Base-by-base conservation (phyloP, 2,113 vertebrate genomes). In the Lepisosteus osseus region DNA sequence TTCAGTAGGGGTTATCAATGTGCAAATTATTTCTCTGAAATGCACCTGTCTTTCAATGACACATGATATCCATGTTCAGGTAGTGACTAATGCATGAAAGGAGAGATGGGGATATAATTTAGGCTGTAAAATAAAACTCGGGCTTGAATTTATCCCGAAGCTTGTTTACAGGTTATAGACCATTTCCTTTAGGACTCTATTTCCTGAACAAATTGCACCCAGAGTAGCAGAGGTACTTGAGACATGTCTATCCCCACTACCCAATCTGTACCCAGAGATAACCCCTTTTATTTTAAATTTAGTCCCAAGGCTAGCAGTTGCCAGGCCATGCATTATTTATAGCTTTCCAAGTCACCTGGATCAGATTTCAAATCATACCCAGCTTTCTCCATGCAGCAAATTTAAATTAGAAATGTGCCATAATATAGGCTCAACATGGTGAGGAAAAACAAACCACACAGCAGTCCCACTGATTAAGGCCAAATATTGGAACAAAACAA, bases 341-440 rank as follows among this genome's bases (percentile, higher is more conserved):
- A 90, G 83, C 80, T 81, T 86, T 80, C 89, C 83, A 85, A 88
- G 83, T 86, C 87, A 88, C 84, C 85, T 83, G 81, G 79, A 77
- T 89, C 76, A 4, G 74, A 83, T 86, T 86, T 78, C 86, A 80
- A 71, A 85, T 72, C 78, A 82, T 74, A 74, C 79, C 71, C 72
- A 54, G 76, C 73, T 69, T 65, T 79, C 73, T 79, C 69, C 3
- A 40, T 59, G 75, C 70, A 65, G 40, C 71, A 62, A 69, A 54
- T 75, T 74, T 64, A 77, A 78, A 76, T 75, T 7, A 84, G 65
- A 73, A 68, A 61, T 73, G 56, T 72, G 73, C 65, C 75, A 69
- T 17, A 73, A 78, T 54, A 57, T 57, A 47, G 40, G 64, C 68
- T 79, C 54, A 45, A 74, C 57, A 51, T n/a, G 43, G 67, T 73